Conservation (phyloP, 2,113 vertebrate species). For the Poeciliopsis prolifica region DNA sequence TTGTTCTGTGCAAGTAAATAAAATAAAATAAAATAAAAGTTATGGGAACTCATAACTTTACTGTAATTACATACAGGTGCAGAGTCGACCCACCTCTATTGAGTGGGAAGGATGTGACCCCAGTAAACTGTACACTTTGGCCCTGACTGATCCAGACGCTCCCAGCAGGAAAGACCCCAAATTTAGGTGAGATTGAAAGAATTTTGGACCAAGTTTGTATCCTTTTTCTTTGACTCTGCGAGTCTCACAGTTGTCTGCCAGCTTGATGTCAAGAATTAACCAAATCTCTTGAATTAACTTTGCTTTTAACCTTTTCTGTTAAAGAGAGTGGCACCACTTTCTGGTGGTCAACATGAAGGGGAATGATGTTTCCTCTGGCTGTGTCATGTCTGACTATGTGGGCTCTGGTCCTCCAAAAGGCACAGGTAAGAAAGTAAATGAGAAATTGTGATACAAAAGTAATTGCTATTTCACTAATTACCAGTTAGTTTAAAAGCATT, state of each 20-base stretch:
- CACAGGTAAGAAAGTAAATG: constrained; percentile 81
- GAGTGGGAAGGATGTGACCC: constrained; percentile 89
- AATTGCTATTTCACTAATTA: no score
- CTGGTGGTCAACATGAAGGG: constrained; percentile 96
- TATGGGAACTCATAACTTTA: no score
- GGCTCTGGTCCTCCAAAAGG: constrained; percentile 92
- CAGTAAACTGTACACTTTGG: constrained; percentile 90
- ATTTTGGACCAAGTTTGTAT: background rate
- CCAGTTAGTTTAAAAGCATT: no score
- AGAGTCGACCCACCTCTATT: constrained; percentile 85
- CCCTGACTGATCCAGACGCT: constrained; percentile 92
- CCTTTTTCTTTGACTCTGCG: no score
- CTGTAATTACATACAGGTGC: constrained; percentile 79
- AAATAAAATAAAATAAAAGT: background rate
- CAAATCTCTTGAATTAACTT: background rate
- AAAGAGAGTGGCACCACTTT: constrained; percentile 97
- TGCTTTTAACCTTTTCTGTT: background rate
- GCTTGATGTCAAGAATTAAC: background rate
- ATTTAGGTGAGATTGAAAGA: constrained; percentile 80
- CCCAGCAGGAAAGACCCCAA: constrained; percentile 93
- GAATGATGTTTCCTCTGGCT: constrained; percentile 85
- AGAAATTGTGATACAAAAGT: no score
- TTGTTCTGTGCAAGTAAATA: background rate
- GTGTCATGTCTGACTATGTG: constrained; percentile 89
- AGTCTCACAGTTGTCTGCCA: background rate